A percentile compares a stretch with the other conserved stretches of the same genome.
phyloP scores from a whole-genome alignment of 2,113 vertebrate species.

The Pluvialis apricaria region DNA sequence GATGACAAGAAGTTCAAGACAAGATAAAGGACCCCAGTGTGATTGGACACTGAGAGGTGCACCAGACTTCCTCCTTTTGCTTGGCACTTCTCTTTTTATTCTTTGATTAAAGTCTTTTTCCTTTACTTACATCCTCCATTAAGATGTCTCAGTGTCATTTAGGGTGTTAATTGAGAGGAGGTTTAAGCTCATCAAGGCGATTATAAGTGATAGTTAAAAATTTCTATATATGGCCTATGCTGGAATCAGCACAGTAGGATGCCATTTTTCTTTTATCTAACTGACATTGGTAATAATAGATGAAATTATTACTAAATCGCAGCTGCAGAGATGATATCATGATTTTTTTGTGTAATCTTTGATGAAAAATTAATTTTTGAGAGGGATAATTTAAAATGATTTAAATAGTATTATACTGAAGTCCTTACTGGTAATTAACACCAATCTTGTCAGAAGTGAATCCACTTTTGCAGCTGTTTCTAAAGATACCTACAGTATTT shows the following conservation, averaged over 20 bases:
- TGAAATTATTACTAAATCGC: slow-evolving; percentile 91
- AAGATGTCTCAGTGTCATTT: slow-evolving; percentile 88
- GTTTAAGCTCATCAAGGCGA: slow-evolving; percentile 94
- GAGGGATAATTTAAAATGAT: slow-evolving; percentile 87
- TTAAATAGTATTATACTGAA: slow-evolving; percentile 84
- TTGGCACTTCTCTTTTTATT: slow-evolving; percentile 66
- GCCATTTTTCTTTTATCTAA: slow-evolving; percentile 91
- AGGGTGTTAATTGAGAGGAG: slow-evolving; percentile 96
- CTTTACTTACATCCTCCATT: slow-evolving; percentile 88
- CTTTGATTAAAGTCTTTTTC: slow-evolving; percentile 80
- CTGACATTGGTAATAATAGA: slow-evolving; percentile 92
- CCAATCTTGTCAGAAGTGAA: slow-evolving; percentile 80
- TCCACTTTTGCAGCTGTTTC: slow-evolving; percentile 80
- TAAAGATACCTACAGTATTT: slow-evolving; percentile 79
- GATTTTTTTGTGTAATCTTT: slow-evolving; percentile 84
- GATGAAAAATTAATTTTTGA: slow-evolving; percentile 85
- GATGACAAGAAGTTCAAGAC: slow-evolving; percentile 30
- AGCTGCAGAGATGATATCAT: slow-evolving; percentile 90
- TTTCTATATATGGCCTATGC: slow-evolving; percentile 90
- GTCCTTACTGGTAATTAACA: slow-evolving; percentile 85
- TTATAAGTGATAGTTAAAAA: slow-evolving; percentile 96
- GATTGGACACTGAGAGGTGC: slow-evolving; percentile 50
- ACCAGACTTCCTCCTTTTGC: slow-evolving; percentile 14
- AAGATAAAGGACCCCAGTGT: slow-evolving; percentile 20
- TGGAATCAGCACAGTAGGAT: slow-evolving; percentile 85